Evolutionary conservation across 2,113 vertebrate genomes (phyloP).

Genomic region (Erpornis zantholeuca): DNA sequence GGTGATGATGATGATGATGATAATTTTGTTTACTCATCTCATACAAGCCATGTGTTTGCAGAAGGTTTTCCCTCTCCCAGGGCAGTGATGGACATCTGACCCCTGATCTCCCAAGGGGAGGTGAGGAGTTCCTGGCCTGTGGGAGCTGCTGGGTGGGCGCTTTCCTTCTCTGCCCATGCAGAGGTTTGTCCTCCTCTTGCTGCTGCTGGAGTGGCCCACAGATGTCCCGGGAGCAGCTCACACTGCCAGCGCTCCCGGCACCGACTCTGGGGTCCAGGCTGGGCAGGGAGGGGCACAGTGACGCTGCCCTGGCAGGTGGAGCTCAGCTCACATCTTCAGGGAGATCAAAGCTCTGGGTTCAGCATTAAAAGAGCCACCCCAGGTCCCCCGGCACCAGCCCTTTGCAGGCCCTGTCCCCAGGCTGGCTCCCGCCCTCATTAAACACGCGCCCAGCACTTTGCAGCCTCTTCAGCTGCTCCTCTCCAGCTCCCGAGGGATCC

Average conservation of each 20-base stretch:
- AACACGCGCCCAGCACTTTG: rapidly evolving
- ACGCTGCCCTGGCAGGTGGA: no score
- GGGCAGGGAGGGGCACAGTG: rapidly evolving
- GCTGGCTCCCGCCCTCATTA: neutral
- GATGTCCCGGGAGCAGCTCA: rapidly evolving
- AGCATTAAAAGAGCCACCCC: rapidly evolving
- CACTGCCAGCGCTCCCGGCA: rapidly evolving
- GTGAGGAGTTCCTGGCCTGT: rapidly evolving
- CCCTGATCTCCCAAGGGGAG: neutral
- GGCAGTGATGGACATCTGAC: neutral
- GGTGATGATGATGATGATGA: no score
- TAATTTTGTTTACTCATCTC: neutral
- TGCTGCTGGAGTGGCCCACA: neutral
- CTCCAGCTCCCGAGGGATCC: neutral
- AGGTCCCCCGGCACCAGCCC: neutral
- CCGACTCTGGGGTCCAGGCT: rapidly evolving
- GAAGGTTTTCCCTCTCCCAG: neutral
- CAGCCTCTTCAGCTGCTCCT: neutral
- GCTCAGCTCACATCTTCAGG: neutral
- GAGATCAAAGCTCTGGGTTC: neutral
- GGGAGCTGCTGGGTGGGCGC: neutral
- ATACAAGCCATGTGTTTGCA: neutral
- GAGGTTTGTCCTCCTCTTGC: neutral
- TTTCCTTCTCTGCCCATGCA: neutral
- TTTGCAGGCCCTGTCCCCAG: neutral